Conservation (phyloP, 35 echinoderm and acorn worm species). For the Hemicentrotus pulcherrimus region DNA sequence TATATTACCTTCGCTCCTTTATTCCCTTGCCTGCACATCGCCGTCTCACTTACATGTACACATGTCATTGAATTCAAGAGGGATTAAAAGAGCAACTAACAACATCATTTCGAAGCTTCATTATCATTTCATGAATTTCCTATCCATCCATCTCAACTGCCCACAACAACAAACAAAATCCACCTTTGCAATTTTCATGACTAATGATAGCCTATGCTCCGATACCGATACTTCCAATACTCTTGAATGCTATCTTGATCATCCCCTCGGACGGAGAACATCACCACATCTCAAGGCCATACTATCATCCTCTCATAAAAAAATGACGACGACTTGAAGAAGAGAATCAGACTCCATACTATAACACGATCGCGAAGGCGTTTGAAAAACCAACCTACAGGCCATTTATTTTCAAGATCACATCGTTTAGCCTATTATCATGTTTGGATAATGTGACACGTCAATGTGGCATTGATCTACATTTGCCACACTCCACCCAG, state of each 20-base stretch:
- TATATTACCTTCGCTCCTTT: no score
- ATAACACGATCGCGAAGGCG: no score
- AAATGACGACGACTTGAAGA: not conserved
- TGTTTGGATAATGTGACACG: no score
- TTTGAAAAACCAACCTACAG: no score
- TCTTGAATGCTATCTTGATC: not conserved
- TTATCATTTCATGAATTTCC: not conserved
- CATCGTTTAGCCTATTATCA: no score
- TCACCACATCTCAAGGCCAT: conserved; percentile 6
- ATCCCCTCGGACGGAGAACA: not conserved
- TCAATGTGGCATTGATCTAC: no score
- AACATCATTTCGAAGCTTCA: not conserved
- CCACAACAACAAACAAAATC: not conserved
- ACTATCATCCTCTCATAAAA: not conserved
- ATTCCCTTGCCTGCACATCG: no score
- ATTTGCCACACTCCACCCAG: no score
- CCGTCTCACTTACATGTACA: no score
- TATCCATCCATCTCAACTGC: not conserved
- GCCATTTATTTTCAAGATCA: no score
- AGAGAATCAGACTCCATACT: not conserved
- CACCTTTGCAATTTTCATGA: not conserved
- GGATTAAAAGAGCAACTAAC: not conserved
- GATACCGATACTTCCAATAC: not conserved
- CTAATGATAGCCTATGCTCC: not conserved
- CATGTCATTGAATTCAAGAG: not conserved